Evolutionary conservation across 2,113 vertebrate genomes (phyloP).

Genomic region (Spizaetus ornatus): DNA sequence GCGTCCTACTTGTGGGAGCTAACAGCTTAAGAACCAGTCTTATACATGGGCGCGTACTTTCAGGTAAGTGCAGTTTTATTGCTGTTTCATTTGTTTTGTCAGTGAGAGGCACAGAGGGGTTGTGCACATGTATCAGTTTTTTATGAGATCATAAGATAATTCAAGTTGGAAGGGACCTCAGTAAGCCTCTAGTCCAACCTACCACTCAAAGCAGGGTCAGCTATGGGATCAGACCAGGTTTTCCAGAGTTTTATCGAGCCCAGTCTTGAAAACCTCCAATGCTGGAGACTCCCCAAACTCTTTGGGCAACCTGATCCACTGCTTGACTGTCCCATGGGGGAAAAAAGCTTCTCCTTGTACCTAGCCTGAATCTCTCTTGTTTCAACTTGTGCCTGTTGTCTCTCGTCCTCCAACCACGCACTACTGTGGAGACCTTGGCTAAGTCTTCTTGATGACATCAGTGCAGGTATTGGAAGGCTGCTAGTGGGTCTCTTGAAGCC

Average conservation of each 20-base stretch:
- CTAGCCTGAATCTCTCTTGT: neutral
- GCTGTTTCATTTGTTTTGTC: neutral
- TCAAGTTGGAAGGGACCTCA: neutral
- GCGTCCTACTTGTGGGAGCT: neutral
- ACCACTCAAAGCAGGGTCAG: neutral
- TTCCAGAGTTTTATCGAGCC: neutral
- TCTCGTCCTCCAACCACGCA: neutral
- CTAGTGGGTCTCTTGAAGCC: neutral
- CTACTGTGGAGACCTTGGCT: neutral
- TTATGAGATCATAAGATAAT: neutral
- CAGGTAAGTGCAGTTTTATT: neutral
- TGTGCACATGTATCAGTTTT: neutral
- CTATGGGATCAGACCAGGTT: neutral
- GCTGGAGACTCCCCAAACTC: neutral
- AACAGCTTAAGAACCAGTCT: neutral
- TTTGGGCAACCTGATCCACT: neutral
- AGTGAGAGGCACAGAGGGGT: accelerated
- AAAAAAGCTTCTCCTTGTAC: neutral
- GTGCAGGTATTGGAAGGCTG: neutral
- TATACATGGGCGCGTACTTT: neutral
- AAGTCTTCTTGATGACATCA: neutral
- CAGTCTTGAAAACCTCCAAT: neutral
- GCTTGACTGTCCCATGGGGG: neutral
- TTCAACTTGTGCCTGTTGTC: neutral
- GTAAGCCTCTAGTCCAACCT: neutral